Evolutionary conservation across 1,140 invertebrate genomes (phyloP).

Genomic region (Drosophila neocordata): DNA sequence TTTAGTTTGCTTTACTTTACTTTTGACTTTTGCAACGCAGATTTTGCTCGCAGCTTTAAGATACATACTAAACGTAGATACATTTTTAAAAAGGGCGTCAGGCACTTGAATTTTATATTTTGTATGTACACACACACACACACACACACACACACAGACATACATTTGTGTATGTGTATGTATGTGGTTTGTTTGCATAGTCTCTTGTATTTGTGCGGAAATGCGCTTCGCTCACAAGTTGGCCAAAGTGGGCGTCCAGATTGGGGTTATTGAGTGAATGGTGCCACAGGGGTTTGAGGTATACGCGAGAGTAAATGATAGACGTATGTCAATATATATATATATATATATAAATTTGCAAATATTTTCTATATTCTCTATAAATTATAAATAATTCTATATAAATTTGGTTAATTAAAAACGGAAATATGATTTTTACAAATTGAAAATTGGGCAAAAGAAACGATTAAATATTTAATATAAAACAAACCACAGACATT

Average conservation of each 20-base stretch:
- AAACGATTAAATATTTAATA: no score
- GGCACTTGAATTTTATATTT: conserved; percentile 44
- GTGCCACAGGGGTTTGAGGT: neutral
- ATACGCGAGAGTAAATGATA: neutral
- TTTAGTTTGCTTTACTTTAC: conserved; percentile 29
- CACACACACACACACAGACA: neutral
- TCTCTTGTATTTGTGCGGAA: conserved; percentile 44
- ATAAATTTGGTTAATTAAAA: no score
- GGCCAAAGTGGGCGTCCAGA: conserved; percentile 48
- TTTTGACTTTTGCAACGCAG: conserved; percentile 34
- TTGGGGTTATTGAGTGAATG: conserved; percentile 33
- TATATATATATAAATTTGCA: neutral
- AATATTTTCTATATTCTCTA: neutral
- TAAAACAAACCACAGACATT: no score
- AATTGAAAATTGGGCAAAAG: no score
- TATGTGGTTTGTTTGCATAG: neutral
- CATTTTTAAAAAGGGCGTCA: conserved; percentile 50
- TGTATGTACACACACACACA: conserved; percentile 1
- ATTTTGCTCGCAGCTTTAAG: conserved; percentile 23
- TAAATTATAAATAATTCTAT: neutral
- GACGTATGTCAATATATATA: conserved; percentile 24
- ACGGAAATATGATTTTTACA: no score
- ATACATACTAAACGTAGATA: conserved; percentile 19
- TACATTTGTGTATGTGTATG: neutral
- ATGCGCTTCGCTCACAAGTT: conserved; percentile 57